A percentile compares a stretch with the other conserved stretches of the same genome.
Conservation (phyloP, 2,113 vertebrate species). For the Calypte anna region DNA sequence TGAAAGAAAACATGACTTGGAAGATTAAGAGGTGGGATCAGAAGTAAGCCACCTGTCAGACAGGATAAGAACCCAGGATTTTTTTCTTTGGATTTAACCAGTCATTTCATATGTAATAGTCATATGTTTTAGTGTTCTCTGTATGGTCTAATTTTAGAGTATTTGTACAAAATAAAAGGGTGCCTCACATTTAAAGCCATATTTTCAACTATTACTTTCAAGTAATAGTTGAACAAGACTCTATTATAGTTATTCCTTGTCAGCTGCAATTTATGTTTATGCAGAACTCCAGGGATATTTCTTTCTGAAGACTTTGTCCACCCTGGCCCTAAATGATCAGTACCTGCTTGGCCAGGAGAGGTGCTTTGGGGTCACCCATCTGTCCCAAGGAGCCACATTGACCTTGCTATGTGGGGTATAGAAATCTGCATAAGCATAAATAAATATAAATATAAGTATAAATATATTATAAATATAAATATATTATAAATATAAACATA, state of each 20-base stretch:
- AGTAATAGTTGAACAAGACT: too few relatives aligned
- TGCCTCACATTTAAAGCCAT: background rate
- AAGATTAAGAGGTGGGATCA: conserved; percentile 45
- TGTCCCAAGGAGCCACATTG: background rate
- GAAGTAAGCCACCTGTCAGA: conserved; percentile 62
- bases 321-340: background rate
- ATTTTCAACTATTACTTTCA: background rate
- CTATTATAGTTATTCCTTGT: background rate
- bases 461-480: background rate
- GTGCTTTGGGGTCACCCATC: too few relatives aligned
- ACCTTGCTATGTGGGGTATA: too few relatives aligned
- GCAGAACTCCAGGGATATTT: background rate
- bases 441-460: too few relatives aligned
- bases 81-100: background rate
- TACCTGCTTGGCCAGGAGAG: background rate
- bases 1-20: conserved; percentile 11
- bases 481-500: too few relatives aligned
- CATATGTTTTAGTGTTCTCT: background rate
- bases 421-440: background rate
- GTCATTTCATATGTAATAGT: background rate
- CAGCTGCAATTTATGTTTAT: background rate
- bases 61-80: background rate
- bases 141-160: background rate
- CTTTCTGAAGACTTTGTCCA: background rate
- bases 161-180: background rate